phyloP scores from a whole-genome alignment of 2,113 vertebrate genomes.

The Mormyrus iriodes region DNA sequence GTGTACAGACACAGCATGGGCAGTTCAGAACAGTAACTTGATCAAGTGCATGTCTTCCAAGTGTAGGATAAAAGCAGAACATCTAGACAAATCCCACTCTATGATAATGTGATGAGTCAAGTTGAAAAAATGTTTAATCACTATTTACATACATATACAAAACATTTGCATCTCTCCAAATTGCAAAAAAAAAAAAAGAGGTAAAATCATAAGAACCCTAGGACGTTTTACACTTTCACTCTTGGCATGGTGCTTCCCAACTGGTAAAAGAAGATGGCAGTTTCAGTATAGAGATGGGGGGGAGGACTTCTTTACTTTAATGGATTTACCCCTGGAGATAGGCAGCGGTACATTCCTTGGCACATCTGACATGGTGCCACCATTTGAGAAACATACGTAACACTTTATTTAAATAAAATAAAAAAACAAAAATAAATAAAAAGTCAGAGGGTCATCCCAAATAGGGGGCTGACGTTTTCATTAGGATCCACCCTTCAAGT shows the following conservation, averaged over 20 bases:
- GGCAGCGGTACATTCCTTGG: background rate
- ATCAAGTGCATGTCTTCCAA: background rate
- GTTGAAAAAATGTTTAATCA: conserved; percentile 51
- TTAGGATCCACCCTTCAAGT: background rate
- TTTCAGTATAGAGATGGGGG: background rate
- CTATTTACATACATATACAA: conserved; percentile 59
- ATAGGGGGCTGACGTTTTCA: background rate
- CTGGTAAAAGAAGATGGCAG: background rate
- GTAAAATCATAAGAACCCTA: conserved; percentile 12
- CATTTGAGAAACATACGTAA: background rate
- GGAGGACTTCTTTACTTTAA: background rate
- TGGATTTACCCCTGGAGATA: background rate
- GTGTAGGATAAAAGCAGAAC: background rate
- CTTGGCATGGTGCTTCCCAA: background rate
- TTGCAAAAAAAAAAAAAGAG: conserved; percentile 30
- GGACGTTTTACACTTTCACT: conserved; percentile 16
- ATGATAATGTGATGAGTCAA: background rate
- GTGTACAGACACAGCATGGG: background rate
- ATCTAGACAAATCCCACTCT: background rate
- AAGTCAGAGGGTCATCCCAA: background rate
- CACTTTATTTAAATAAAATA: background rate
- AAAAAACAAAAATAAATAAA: background rate
- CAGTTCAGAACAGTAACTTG: background rate
- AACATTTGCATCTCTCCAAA: conserved; percentile 28
- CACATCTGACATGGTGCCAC: background rate